Percentiles rank a stretch among this genome's conserved stretches.
Evolutionary conservation across 2,797 vertebrate species (phyloP).

Genomic region (Clamator glandarius): DNA sequence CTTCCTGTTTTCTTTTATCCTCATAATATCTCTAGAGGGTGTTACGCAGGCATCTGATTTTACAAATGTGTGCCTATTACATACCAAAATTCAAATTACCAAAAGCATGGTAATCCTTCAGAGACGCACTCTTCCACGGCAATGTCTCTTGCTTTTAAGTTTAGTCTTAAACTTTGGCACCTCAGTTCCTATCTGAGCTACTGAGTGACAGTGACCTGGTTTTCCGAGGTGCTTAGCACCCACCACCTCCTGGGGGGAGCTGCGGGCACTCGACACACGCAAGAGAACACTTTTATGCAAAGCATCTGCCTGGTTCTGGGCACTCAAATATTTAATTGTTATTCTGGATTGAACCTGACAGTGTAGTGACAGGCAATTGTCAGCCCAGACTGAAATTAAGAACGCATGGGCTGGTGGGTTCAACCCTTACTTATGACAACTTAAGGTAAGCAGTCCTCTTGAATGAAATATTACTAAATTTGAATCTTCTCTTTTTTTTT

Average conservation of each 20-base stretch:
- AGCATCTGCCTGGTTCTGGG: conserved; percentile 27
- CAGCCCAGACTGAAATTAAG: neutral
- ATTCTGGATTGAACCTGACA: conserved; percentile 18
- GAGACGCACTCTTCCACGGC: neutral
- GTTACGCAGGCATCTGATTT: neutral
- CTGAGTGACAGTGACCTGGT: conserved; percentile 15
- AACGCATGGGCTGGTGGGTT: neutral
- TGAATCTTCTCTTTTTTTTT: neutral
- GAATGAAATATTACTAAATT: neutral
- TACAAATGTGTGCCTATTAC: neutral
- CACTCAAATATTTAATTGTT: conserved; percentile 58
- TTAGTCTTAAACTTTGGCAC: conserved; percentile 9
- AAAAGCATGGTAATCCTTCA: neutral
- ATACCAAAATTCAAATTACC: neutral
- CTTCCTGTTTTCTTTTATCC: neutral
- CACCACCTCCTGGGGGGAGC: neutral
- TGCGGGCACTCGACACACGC: neutral
- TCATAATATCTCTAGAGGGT: neutral
- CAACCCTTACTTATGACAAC: neutral
- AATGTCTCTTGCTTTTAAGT: neutral
- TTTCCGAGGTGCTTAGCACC: conserved; percentile 37
- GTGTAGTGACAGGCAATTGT: neutral
- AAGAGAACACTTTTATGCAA: conserved; percentile 53
- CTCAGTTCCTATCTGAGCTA: neutral
- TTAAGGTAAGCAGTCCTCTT: neutral